Evolutionary conservation across 1,140 invertebrate genomes (phyloP).

Genomic region (Eubasilissa regina): DNA sequence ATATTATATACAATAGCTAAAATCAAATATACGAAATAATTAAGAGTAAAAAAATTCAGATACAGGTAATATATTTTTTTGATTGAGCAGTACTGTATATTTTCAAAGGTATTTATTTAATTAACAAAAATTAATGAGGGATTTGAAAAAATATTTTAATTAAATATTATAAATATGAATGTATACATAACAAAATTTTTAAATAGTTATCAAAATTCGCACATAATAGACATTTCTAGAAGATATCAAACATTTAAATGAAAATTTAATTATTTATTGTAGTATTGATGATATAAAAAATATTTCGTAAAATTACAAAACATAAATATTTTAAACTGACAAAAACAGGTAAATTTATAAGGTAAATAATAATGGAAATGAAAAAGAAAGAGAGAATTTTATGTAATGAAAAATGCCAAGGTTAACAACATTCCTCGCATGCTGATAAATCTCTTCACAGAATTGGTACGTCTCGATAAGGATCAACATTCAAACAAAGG

Average conservation of each 20-base stretch:
- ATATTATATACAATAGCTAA: too few relatives aligned
- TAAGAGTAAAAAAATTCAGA: too few relatives aligned
- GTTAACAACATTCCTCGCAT: conserved; percentile 31
- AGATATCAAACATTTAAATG: not conserved
- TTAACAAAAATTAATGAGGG: too few relatives aligned
- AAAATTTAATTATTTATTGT: not conserved
- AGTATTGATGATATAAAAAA: not conserved
- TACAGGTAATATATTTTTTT: too few relatives aligned
- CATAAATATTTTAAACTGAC: not conserved
- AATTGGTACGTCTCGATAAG: conserved; percentile 44
- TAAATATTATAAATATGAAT: too few relatives aligned
- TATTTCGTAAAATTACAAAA: not conserved
- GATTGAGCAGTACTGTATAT: too few relatives aligned
- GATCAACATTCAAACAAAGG: conserved; percentile 50
- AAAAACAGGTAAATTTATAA: conserved; percentile 16
- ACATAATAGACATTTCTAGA: not conserved
- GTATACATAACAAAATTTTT: too few relatives aligned
- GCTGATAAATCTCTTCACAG: conserved; percentile 30
- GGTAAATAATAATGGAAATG: not conserved
- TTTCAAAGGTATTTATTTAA: too few relatives aligned
- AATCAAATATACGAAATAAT: too few relatives aligned
- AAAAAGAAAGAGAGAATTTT: not conserved
- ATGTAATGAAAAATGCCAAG: conserved; percentile 28
- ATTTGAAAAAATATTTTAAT: too few relatives aligned
- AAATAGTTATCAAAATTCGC: too few relatives aligned